Evolutionary conservation across 1,140 invertebrate genomes (phyloP), one percentile per base, ranked within the genome.

Genomic region (Pseudomyrmex gracilis): DNA sequence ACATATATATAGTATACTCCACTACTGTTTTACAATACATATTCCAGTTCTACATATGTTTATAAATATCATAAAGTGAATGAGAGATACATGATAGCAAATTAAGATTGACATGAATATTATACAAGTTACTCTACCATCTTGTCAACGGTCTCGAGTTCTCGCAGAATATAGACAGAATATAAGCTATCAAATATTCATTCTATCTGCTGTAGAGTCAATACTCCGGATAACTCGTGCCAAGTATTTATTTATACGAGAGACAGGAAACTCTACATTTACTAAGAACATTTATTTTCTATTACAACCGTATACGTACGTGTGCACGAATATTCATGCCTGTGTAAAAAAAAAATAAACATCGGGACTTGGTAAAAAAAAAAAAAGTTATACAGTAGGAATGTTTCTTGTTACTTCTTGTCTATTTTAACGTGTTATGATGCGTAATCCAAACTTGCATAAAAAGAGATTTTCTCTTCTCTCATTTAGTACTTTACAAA

Each of bases 171-270:
- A 34, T 34, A 34, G 2, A 20, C 12, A 57, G 17, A 66, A 17
- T 64, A 45, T 53, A 12, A 15, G 9, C 9, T 22, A 70, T 78
- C 5, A 70, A 78, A 47, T 70, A 70, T 78, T 78, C 53, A 78
- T 47, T 58, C 17, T 34, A 17, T n/a, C 20, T 51, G 20, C 34
- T 70, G 12, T 70, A 70, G 10, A 78, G 43, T 78, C 63, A 77
- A 77, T 77, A 77, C 17, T 77, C 12, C 0, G 51, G 34, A 24
- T 55, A n/a, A 67, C 10, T 78, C 49, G 5, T 43, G 2, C 13
- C 47, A 43, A 64, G 47, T 51, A 76, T 51, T 63, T 7, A 17
- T 76, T 66, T 77, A 43, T 51, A 10, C 17, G 20, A n/a, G n/a
- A n/a, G n/a, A 77, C 47, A 15, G 67, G 12, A 34, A 34, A 43